Percentiles rank a stretch among this genome's conserved stretches.
Evolutionary conservation across 2,797 vertebrate genomes (phyloP).

Genomic region (Gymnothorax javanicus): DNA sequence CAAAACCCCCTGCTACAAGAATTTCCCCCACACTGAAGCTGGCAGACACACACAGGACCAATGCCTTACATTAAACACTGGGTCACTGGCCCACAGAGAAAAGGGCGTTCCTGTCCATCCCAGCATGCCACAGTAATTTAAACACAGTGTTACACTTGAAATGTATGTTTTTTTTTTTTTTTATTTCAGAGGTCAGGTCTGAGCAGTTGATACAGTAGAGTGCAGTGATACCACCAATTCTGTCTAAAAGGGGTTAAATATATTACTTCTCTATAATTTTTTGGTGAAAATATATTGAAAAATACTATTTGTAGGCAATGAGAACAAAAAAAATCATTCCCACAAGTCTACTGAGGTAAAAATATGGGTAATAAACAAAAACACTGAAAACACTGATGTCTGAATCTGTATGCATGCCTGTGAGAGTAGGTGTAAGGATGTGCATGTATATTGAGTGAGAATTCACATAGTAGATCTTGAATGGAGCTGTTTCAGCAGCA

Average conservation of each 20-base stretch:
- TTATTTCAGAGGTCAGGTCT: not conserved
- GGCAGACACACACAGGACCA: not conserved
- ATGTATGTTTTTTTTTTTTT: not conserved
- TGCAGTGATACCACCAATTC: too few relatives aligned
- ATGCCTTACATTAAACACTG: not conserved
- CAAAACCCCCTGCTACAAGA: not conserved
- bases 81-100: not conserved
- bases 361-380: not conserved
- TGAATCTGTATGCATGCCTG: not conserved
- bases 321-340: too few relatives aligned
- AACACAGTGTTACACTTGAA: not conserved
- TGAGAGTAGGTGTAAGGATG: not conserved
- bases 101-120: not conserved
- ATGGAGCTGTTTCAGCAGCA: conserved; percentile 3
- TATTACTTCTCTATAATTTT: too few relatives aligned
- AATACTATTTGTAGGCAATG: too few relatives aligned
- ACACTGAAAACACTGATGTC: too few relatives aligned
- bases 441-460: not conserved
- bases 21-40: not conserved
- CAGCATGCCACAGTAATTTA: not conserved
- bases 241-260: too few relatives aligned
- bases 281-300: too few relatives aligned
- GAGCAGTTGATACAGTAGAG: not conserved
- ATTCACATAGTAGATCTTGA: not conserved
- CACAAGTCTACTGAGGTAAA: too few relatives aligned